Evolutionary conservation across 2,888 invertebrate species (phyloP), one percentile per base, ranked within the genome.

Genomic region (Ennomos quercinarius): DNA sequence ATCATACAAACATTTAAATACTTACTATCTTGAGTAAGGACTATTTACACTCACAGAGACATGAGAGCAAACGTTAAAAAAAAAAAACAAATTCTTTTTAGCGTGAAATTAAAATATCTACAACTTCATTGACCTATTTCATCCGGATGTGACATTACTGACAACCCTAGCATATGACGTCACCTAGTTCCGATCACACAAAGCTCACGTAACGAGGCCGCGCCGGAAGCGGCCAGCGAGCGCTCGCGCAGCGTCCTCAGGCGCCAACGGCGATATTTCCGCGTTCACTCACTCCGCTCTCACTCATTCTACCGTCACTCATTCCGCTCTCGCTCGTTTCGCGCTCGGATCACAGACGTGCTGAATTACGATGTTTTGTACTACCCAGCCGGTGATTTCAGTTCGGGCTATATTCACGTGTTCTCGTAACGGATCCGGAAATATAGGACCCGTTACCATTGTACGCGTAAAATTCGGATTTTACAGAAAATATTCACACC

Each of bases 151-250:
- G 27, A 6, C 6, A 27, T 4, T 5, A 27, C 3, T n/a, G 43
- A 34, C 61, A 72, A 69, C 70, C 73, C 66, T 64, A 71, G 5
- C 56, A 13, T 40, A 37, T 53, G 64, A 63, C 71, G 73, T 74
- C 71, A 71, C 51, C 51, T 44, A 43, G 60, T 61, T 57, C 52
- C 59, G 56, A 10, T 53, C 56, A 17, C 71, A 81, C 81, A 84
- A 84, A 82, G 80, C 77, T 70, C 64, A 66, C 79, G 74, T 86
- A 87, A 87, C 84, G 84, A 88, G 86, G 83, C 62, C 83, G 73
- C 74, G 75, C 83, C 86, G 89, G 89, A 89, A 78, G 70, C 74
- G 80, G 75, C 68, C 71, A 76, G 77, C 75, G 74, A 76, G 73
- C 80, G 78, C 77, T 71, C 72, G 77, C 81, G 78, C 81, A 81